Base-by-base conservation (phyloP, 2,797 vertebrate species). In the Neomorphus geoffroyi region DNA sequence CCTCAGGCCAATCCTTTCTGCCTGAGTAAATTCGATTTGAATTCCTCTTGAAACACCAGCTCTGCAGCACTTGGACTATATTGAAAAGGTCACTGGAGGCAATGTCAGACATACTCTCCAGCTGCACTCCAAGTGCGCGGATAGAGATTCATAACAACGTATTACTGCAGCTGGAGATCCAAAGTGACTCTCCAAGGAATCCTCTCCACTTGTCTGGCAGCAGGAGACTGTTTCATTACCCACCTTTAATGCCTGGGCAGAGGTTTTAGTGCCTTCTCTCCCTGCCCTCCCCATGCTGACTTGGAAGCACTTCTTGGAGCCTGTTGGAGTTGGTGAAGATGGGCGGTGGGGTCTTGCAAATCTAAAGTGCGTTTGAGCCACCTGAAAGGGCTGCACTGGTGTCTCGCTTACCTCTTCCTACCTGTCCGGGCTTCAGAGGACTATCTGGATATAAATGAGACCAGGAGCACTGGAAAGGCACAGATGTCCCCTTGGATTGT, bases 81-180 rank as follows among this genome's bases (percentile, higher is more conserved):
- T 90, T 96, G 96, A 94, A 98, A 98, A 98, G 98, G 98, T 98
- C 97, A 97, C 96, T 30, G 74, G 78, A 97, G 96, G 97, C 96
- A 90, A 92, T 95, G 97, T 97, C 97, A 98, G 97, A 97, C 96
- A 95, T 50, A 95, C 96, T 97, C 95, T 96, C 70, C 72, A 92
- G 92, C 92, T 96, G 96, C 95, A 94, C 85, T 97, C 84, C 96
- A 88, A 95, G 94, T 62, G 88, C 91, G 86, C 94, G 28, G 64
- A 91, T 86, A 92, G 95, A 89, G 71, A 92, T 85, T 97, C 94
- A 69, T 91, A 96, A 91, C 96, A 95, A 94, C 58, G 30, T 87
- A 54, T 87, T 90, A 46, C 58, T 62, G 82, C 89, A 71, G 96
- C 91, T 96, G 93, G 87, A 94, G 90, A 88, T 72, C 96, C n/a